Conservation (phyloP, 2,797 vertebrate genomes). For the Gymnopithys bicolor region DNA sequence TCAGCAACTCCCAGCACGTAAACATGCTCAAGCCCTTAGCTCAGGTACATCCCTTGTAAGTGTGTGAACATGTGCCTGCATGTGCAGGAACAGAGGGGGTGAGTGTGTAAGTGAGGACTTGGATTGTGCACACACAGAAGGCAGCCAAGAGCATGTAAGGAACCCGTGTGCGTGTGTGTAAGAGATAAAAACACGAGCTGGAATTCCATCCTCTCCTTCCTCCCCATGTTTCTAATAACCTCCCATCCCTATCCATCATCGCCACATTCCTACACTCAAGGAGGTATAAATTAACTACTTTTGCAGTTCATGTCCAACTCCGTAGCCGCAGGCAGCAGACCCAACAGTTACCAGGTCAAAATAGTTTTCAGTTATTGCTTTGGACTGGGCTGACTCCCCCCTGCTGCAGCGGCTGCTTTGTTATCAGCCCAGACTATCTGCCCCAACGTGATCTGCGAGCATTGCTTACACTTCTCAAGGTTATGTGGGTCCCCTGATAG, state of each 20-base stretch:
- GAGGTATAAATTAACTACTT: slow-evolving; percentile 70
- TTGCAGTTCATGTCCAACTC: slow-evolving; percentile 63
- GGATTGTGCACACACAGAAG: background rate
- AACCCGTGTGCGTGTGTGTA: background rate
- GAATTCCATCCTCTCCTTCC: slow-evolving; percentile 62
- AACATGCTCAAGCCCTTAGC: background rate
- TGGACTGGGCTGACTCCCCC: slow-evolving; percentile 37
- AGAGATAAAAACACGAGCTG: slow-evolving; percentile 58
- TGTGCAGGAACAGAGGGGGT: background rate
- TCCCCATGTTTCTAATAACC: slow-evolving; percentile 72
- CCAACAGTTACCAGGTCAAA: slow-evolving; percentile 56
- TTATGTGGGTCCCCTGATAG: slow-evolving; percentile 71
- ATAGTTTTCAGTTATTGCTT: slow-evolving; percentile 34
- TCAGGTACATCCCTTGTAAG: background rate
- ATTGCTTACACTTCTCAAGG: slow-evolving; percentile 59
- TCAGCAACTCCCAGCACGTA: background rate
- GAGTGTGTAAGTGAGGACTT: background rate
- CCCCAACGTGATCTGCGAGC: background rate
- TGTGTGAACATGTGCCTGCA: background rate
- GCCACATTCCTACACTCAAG: slow-evolving; percentile 64
- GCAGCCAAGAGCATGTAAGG: background rate
- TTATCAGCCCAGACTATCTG: slow-evolving; percentile 69
- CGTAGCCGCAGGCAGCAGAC: slow-evolving; percentile 54
- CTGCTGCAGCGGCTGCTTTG: background rate
- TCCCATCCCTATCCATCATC: slow-evolving; percentile 69